Evolutionary conservation across 2,113 vertebrate species (phyloP), one percentile per base, ranked within the genome.

Genomic region (Micromys minutus): DNA sequence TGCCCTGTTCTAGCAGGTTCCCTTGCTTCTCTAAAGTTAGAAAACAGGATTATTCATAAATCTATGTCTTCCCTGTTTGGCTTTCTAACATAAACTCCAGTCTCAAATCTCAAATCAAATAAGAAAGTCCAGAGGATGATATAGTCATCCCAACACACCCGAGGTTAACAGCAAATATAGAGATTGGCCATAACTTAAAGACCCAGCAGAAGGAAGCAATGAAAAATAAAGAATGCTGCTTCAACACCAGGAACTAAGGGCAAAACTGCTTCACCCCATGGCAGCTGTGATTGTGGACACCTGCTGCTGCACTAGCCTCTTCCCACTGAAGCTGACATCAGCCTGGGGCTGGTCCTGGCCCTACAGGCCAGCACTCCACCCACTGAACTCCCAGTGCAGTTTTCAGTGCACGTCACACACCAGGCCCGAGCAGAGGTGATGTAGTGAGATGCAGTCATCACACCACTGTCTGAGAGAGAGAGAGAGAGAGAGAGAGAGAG

Each of bases 151-250:
- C 11, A n/a, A 29, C 31, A 67, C 26, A 75, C 24, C 21, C 11
- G 52, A 5, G 2, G 61, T 36, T 85, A 81, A 90, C 4, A 85
- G 63, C 7, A 90, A 50, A 87, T 36, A 75, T 0, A 39, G 17
- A 87, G 52, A 81, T 19, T 61, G 63, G 47, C 3, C 80, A 85
- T 5, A 93, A 95, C 13, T 36, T 34, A 71, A 91, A 42, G 71
- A 77, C 95, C 22, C 52, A 91, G 29, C 39, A 87, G 77, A 1
- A 77, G 72, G 29, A 52, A 39, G 65, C 71, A 90, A 83, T 24
- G 91, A n/a, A 69, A 91, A 72, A 57, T 17, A 77, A 87, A 90
- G 57, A 92, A 61, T 8, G 6, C 5, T 88, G 65, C 93, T 85
- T 89, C 75, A 97, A 80, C n/a, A 90, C 29, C 69, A 21, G 36